phyloP scores from a whole-genome alignment of 1,140 invertebrate genomes.

The Cotesia glomerata region DNA sequence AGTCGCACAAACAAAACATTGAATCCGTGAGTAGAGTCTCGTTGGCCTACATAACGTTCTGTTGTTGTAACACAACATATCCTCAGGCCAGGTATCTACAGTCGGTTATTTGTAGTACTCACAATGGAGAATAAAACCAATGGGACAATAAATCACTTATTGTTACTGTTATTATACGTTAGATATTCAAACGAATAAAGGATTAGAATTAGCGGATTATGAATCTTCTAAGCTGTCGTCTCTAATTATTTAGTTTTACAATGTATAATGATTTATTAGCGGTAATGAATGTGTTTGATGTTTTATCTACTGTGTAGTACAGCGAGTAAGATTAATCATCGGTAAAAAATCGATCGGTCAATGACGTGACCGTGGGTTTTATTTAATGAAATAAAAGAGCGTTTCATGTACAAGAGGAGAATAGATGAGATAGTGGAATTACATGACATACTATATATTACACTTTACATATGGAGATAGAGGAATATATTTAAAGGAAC shows the following conservation, averaged over 20 bases:
- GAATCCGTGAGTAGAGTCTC: not conserved
- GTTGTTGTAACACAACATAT: not conserved
- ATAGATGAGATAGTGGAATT: not conserved
- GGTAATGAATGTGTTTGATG: too few relatives aligned
- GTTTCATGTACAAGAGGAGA: too few relatives aligned
- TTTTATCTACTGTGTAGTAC: not conserved
- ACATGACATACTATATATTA: too few relatives aligned
- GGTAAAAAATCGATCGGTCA: not conserved
- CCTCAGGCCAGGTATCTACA: not conserved
- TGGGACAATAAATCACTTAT: not conserved
- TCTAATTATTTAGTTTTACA: not conserved
- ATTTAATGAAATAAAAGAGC: too few relatives aligned
- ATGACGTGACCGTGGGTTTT: slow-evolving; percentile 1
- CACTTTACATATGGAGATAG: too few relatives aligned
- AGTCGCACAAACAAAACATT: not conserved
- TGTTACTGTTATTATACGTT: too few relatives aligned
- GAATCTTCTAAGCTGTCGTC: too few relatives aligned
- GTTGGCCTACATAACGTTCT: slow-evolving; percentile 3
- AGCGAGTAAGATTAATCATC: not conserved
- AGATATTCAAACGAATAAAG: too few relatives aligned
- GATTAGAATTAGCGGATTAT: too few relatives aligned
- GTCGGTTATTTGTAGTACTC: not conserved
- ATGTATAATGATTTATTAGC: not conserved
- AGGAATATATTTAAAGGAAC: too few relatives aligned
- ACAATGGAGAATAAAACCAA: not conserved